These are phyloP conservation scores for Trematomus loennbergii DNA, from an alignment of 2,113 vertebrate genomes.

Conservation along the genomic window DNA sequence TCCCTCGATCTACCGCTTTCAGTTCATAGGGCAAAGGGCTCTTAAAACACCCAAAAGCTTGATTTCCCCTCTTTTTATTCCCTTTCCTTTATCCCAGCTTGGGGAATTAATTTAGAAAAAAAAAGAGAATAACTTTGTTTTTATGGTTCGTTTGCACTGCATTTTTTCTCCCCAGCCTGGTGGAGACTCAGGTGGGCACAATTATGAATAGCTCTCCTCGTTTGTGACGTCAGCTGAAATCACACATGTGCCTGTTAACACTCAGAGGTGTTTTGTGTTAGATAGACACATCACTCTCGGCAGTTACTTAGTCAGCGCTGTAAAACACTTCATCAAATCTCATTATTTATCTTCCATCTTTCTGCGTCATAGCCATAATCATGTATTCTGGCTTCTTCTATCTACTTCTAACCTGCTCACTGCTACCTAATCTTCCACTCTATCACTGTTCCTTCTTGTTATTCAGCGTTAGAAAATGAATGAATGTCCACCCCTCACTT, in stretches of 20 bases:
- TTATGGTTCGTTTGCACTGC: conserved; percentile 68
- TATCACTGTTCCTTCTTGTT: neutral
- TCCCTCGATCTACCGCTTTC: conserved; percentile 39
- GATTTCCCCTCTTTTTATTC: conserved; percentile 37
- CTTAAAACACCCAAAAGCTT: conserved; percentile 11
- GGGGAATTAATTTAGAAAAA: conserved; percentile 32
- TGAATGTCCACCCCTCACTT: conserved; percentile 34
- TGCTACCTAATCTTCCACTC: neutral
- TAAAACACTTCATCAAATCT: conserved; percentile 3
- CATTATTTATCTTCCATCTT: conserved; percentile 9
- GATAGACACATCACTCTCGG: conserved; percentile 46
- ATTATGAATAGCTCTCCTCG: conserved; percentile 73
- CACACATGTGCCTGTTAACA: conserved; percentile 71
- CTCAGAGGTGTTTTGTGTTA: conserved; percentile 68
- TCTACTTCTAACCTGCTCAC: conserved; percentile 17
- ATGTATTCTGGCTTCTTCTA: neutral
- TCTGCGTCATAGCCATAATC: neutral
- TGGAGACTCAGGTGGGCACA: conserved; percentile 75
- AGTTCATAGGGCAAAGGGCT: conserved; percentile 45
- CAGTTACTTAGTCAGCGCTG: conserved; percentile 48
- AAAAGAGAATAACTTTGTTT: conserved; percentile 27
- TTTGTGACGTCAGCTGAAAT: conserved; percentile 68
- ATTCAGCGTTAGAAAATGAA: conserved; percentile 18
- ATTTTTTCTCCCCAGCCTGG: conserved; percentile 37
- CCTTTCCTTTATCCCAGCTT: neutral